Percentiles rank a stretch among this genome's conserved stretches.
Evolutionary conservation across 2,888 invertebrate species (phyloP).

Genomic region (Erebia aethiops): DNA sequence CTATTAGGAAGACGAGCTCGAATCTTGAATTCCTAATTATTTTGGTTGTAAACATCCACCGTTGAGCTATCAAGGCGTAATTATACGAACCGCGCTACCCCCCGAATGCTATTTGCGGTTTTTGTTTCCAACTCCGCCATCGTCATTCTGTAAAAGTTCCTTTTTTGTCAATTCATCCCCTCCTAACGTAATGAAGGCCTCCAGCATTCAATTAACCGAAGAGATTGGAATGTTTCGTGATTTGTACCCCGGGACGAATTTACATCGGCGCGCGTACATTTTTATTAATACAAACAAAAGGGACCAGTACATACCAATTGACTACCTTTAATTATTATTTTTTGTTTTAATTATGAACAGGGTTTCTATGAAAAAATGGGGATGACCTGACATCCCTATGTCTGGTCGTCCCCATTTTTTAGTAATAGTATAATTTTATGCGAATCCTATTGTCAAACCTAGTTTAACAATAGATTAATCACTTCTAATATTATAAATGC

Average conservation of each 20-base stretch:
- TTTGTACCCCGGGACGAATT: conserved; percentile 70
- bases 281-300: conserved; percentile 13
- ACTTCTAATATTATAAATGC: no score
- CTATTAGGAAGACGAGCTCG: background rate
- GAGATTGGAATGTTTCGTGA: conserved; percentile 78
- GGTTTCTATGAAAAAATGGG: no score
- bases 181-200: conserved; percentile 76
- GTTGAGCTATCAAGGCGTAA: conserved; percentile 56
- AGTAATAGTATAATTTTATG: background rate
- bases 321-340: background rate
- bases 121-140: conserved; percentile 63
- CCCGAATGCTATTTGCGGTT: conserved; percentile 73
- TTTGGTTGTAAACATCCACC: conserved; percentile 4
- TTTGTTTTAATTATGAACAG: no score
- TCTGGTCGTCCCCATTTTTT: no score
- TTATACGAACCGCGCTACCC: conserved; percentile 71
- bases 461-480: no score
- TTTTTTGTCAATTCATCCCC: conserved; percentile 64
- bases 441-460: no score
- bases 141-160: conserved; percentile 69
- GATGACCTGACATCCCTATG: no score
- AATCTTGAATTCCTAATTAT: background rate
- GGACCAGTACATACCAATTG: background rate
- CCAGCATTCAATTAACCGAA: conserved; percentile 78
- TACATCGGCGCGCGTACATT: conserved; percentile 63